phyloP scores from a whole-genome alignment of 2,888 invertebrate genomes.

The Ephialtes manifestator region DNA sequence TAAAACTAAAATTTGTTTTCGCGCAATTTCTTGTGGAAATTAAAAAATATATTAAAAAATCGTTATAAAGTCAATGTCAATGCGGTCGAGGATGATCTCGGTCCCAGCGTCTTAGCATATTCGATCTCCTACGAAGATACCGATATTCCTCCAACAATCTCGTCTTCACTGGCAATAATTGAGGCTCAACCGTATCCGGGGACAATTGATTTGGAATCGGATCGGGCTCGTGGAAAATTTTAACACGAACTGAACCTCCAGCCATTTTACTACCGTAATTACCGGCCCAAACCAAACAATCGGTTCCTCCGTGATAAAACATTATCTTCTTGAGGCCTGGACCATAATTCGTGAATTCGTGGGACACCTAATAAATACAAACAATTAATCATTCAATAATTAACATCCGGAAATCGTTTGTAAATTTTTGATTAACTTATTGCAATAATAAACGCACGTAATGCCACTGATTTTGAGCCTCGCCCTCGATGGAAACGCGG shows the following conservation, averaged over 20 bases:
- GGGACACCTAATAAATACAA: slow-evolving; percentile 86
- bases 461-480: slow-evolving; percentile 79
- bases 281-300: slow-evolving; percentile 89
- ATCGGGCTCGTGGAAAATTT: too few species aligned
- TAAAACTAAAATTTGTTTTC: too few species aligned
- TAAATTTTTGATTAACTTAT: background rate
- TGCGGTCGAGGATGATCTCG: too few species aligned
- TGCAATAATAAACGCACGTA: slow-evolving; percentile 67
- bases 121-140: too few species aligned
- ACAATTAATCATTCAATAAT: background rate
- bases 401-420: background rate
- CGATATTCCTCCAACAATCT: too few species aligned
- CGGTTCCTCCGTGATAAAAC: slow-evolving; percentile 88
- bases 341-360: slow-evolving; percentile 87
- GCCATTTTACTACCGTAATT: slow-evolving; percentile 90
- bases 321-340: slow-evolving; percentile 86
- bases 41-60: too few species aligned
- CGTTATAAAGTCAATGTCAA: too few species aligned
- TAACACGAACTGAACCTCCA: slow-evolving; percentile 86
- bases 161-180: too few species aligned
- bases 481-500: slow-evolving; percentile 36
- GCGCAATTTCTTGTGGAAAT: too few species aligned
- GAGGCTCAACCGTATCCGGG: too few species aligned
- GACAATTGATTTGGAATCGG: too few species aligned
- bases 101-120: too few species aligned